These are phyloP conservation scores for Alectoris magna DNA, from an alignment of 2,797 vertebrate species.

Conservation along the genomic window DNA sequence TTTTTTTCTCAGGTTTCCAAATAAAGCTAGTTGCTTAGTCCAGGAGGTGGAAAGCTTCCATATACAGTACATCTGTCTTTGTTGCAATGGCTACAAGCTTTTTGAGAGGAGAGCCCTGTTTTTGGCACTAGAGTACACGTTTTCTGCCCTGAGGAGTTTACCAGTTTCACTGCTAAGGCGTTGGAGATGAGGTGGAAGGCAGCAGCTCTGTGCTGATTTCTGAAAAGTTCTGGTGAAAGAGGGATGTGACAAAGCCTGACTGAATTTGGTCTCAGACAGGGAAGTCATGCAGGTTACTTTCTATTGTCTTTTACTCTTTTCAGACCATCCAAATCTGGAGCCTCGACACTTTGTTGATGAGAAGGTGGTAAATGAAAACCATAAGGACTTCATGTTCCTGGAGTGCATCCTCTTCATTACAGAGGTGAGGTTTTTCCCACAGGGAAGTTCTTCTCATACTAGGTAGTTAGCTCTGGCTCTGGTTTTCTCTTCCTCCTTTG, in stretches of 20 bases:
- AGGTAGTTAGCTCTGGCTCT: neutral
- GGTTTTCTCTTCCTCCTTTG: neutral
- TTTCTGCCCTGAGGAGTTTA: neutral
- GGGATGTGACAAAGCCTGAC: neutral
- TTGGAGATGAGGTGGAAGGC: neutral
- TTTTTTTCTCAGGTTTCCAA: neutral
- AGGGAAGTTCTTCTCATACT: neutral
- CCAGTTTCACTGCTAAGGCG: neutral
- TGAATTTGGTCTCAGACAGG: neutral
- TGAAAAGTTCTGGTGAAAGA: neutral
- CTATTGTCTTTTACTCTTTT: slow-evolving; percentile 31
- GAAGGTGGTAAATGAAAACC: slow-evolving; percentile 92
- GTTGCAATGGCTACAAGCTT: neutral
- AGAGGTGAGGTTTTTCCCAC: slow-evolving; percentile 84
- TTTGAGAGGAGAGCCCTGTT: neutral
- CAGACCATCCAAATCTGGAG: slow-evolving; percentile 92
- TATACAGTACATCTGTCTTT: neutral
- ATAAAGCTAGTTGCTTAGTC: neutral
- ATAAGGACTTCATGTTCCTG: slow-evolving; percentile 96
- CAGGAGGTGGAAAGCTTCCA: neutral
- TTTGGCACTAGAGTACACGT: neutral
- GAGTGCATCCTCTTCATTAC: slow-evolving; percentile 97
- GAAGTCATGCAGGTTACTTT: neutral
- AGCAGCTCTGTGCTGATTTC: neutral
- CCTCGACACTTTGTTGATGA: slow-evolving; percentile 95